Conservation (phyloP, 2,888 invertebrate species). For the Schizotus pectinicornis region DNA sequence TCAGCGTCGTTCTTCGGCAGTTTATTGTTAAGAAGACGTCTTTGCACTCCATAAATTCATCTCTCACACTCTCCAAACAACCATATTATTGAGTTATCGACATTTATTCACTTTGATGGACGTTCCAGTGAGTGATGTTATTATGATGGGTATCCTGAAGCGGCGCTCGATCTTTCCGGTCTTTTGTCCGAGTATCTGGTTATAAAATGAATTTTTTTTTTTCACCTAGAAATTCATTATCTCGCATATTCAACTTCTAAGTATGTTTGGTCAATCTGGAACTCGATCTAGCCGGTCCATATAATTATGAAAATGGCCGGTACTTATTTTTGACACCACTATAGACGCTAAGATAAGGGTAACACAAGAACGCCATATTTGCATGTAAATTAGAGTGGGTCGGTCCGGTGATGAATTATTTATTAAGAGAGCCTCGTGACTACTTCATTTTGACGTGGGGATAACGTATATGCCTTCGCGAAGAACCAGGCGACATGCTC, state of each 20-base stretch:
- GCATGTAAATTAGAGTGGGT: conserved; percentile 22
- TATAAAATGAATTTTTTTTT: too few relatives aligned
- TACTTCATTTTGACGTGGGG: conserved; percentile 27
- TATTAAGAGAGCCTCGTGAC: conserved; percentile 37
- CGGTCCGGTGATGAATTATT: conserved; percentile 29
- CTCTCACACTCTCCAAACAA: conserved; percentile 2
- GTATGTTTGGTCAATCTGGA: conserved; percentile 3
- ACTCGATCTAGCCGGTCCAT: conserved; percentile 13
- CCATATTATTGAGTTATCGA: conserved; percentile 18
- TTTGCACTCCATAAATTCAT: conserved; percentile 17
- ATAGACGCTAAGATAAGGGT: conserved; percentile 17
- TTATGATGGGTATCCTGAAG: conserved; percentile 6
- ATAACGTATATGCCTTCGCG: conserved; percentile 26
- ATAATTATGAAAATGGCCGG: conserved; percentile 21
- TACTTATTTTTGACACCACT: conserved; percentile 20
- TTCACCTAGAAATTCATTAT: background rate
- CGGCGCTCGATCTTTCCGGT: background rate
- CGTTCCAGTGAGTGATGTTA: conserved; percentile 12
- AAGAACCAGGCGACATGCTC: too few relatives aligned
- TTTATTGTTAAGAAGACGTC: background rate
- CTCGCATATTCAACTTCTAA: background rate
- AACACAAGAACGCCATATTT: conserved; percentile 26
- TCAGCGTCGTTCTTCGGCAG: too few relatives aligned
- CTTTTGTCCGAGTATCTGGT: background rate
- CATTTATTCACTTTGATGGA: conserved; percentile 9